Evolutionary conservation across 92 coral and sea anemone genomes (phyloP), one percentile per base, ranked within the genome.

Genomic region (Epizoanthus stellaris): DNA sequence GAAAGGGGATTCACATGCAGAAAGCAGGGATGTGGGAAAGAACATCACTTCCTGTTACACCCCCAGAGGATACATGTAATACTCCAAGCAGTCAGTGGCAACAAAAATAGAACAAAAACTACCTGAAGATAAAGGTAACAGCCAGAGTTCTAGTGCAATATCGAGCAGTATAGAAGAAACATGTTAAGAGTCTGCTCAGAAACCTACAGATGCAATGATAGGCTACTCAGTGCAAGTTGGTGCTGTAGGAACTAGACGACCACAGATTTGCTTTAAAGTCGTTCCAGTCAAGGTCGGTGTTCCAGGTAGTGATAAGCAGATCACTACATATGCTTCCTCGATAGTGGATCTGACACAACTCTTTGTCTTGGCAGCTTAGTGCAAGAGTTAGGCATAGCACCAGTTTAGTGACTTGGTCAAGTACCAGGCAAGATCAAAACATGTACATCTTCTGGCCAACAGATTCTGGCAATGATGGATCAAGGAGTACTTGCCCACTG

Each of bases 261-360:
- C 86, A 5, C 59, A 82, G 85, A 95, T 92, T 47, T 90, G 94
- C 10, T 85, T 90, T 56, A 94, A 89, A 81, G 90, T 92, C 39
- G 82, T 93, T 25, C 95, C 93, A 21, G 94, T 92, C 14, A 90
- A 82, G 76, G 91, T 92, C 21, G 88, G 87, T 30, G 45, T 85
- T 49, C 76, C 36, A 0, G 77, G 82, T 42, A 63, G 91, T 21
- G 84, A 59, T 62, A 85, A 85, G 57, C 77, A 83, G 84, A 66
- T 94, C 17, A 70, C 80, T 20, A 93, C 95, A 1, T 82, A 82
- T 25, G 95, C 93, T 91, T 91, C 60, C 67, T 91, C 0, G 96
- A 93, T 84, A 81, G 94, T 68, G 92, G 92, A 2, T 91, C 89
- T 9, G 95, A 94, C 67, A 82, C 95, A 34, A 86, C 95, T 11